These are phyloP conservation scores for Littorina saxatilis DNA, from an alignment of 1,140 invertebrate genomes.

Conservation along the genomic window DNA sequence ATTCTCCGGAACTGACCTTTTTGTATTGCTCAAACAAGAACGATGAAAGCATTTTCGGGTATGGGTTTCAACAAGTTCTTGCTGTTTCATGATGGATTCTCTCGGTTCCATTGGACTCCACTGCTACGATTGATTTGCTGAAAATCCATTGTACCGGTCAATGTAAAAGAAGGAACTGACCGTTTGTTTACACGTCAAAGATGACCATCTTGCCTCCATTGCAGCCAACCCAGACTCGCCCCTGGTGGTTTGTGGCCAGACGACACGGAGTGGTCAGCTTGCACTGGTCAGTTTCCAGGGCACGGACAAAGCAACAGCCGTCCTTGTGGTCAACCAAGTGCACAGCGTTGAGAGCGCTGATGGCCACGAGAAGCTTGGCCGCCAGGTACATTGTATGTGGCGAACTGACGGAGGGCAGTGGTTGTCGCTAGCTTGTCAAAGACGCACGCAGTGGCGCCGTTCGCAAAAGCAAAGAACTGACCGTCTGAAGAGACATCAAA, in stretches of 20 bases:
- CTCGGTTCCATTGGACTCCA: no score
- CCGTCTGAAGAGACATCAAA: neutral
- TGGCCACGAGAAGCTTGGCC: neutral
- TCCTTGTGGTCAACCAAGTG: slow-evolving; percentile 22
- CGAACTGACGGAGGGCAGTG: neutral
- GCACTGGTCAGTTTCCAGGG: neutral
- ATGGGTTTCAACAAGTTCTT: no score
- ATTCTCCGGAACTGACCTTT: no score
- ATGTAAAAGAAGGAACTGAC: no score
- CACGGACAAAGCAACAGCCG: slow-evolving; percentile 22
- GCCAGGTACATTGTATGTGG: neutral
- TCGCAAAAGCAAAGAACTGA: neutral
- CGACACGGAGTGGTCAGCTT: neutral
- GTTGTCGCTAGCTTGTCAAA: neutral
- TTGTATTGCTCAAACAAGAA: no score
- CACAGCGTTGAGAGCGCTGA: neutral
- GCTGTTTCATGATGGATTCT: no score
- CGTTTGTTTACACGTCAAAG: slow-evolving; percentile 17
- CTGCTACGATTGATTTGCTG: no score
- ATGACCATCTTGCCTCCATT: slow-evolving; percentile 16
- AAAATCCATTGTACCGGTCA: no score
- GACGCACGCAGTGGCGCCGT: neutral
- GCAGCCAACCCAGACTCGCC: slow-evolving; percentile 20
- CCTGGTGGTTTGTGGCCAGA: slow-evolving; percentile 11
- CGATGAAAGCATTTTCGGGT: no score